phyloP scores from a whole-genome alignment of 2,888 invertebrate species.

The Ichneumoninae sp. region DNA sequence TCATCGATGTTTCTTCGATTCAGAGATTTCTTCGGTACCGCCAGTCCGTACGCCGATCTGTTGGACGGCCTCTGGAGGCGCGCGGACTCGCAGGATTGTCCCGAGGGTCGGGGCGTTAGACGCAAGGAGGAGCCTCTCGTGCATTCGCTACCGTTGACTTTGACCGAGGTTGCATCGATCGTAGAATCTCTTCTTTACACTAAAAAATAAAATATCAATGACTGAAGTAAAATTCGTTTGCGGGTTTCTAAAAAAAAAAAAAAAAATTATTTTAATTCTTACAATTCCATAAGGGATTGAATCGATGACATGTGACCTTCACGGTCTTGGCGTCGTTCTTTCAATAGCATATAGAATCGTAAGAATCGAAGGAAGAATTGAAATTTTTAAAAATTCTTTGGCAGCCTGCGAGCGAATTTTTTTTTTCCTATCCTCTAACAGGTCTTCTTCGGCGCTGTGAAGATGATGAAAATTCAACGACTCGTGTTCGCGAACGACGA shows the following conservation, averaged over 20 bases:
- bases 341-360: too few relatives aligned
- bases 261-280: too few relatives aligned
- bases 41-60: slow-evolving; percentile 92
- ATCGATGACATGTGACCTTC: too few relatives aligned
- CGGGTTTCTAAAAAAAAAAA: too few relatives aligned
- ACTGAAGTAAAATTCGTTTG: too few relatives aligned
- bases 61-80: slow-evolving; percentile 88
- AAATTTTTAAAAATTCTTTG: too few relatives aligned
- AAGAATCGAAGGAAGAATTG: too few relatives aligned
- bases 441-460: slow-evolving; percentile 90
- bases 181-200: not conserved
- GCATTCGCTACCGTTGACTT: slow-evolving; percentile 86
- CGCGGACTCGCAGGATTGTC: slow-evolving; percentile 87
- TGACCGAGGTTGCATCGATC: slow-evolving; percentile 85
- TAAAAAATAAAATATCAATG: too few relatives aligned
- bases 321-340: too few relatives aligned
- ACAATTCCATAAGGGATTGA: too few relatives aligned
- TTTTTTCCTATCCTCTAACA: slow-evolving; percentile 62
- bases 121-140: slow-evolving; percentile 87
- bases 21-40: slow-evolving; percentile 92
- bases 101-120: slow-evolving; percentile 86
- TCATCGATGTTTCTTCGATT: slow-evolving; percentile 66
- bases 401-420: too few relatives aligned
- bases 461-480: slow-evolving; percentile 92
- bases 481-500: slow-evolving; percentile 89